Base-by-base conservation (phyloP, 2,888 invertebrate species). In the Brachycybe producta region DNA sequence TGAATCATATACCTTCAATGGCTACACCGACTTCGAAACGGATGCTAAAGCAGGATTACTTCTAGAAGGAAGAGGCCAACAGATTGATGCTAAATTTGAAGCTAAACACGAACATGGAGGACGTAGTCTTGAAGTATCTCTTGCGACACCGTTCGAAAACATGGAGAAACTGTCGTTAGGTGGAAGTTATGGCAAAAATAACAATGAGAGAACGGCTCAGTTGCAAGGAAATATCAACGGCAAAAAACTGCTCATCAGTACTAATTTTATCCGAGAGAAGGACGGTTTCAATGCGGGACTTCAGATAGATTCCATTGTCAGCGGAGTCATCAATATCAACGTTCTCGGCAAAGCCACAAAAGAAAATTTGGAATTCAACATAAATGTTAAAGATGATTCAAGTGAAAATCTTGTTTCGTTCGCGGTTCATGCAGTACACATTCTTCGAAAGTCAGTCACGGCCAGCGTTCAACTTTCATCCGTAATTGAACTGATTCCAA, bases 1-100 rank as follows among this genome's bases (percentile, higher is more conserved):
- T 24, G 17, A 21, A 5, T 34, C 5, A 24, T 45, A 34, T 19
- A 39, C 27, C 21, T 39, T 47, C 26, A 27, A 47, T 26, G 47
- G 38, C 8, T n/a, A 11, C 32, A 30, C 8, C 32, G n/a, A 30
- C 8, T 30, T 30, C 13, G 32, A 8, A n/a, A n/a, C n/a, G n/a
- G n/a, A n/a, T n/a, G n/a, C n/a, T n/a, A n/a, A n/a, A n/a, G n/a
- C n/a, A n/a, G n/a, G n/a, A n/a, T n/a, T n/a, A n/a, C n/a, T n/a
- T n/a, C n/a, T n/a, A n/a, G n/a, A n/a, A n/a, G n/a, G n/a, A n/a
- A n/a, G n/a, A n/a, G n/a, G n/a, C n/a, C n/a, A n/a, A n/a, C n/a
- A 30, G 13, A 30, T 11, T 30, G 30, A 11, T 30, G 13, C 7
- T 11, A 8, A 30, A 30, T 30, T 30, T 30, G 30, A 30, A 11